Base-by-base conservation (phyloP, 2,797 vertebrate species). In the Dromococcyx pavoninus region DNA sequence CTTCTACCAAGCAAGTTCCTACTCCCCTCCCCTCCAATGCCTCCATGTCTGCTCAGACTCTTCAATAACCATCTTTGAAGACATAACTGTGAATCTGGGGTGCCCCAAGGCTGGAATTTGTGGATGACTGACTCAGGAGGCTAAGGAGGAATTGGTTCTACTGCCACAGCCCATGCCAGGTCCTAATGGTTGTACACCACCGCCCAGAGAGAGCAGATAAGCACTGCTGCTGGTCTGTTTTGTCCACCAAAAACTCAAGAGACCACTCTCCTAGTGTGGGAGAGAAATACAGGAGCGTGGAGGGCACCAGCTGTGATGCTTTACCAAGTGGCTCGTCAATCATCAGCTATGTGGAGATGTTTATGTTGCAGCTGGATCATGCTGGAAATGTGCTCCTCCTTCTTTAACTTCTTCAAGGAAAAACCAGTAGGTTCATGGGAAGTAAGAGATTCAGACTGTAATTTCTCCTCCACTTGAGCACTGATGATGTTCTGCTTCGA, bases 311-410 rank as follows among this genome's bases (percentile, higher is more conserved):
- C 33, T 44, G 62, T 1, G 3, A 58, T 19, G 53, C 19, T 66
- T 24, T 33, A 18, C 9, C 24, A 23, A 44, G 53, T 0, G 4
- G 18, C 27, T 22, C 0, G 8, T 41, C 57, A 51, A 48, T 6
- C 44, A 56, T 5, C 44, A 39, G n/a, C 66, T 18, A 14, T 2
- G 37, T 3, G 15, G 58, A 72, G 39, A 71, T 2, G 12, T 12
- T 37, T 33, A 7, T 1, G 62, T 21, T 28, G 22, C 9, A 56
- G 69, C n/a, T n/a, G n/a, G 71, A 82, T 27, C 41, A 27, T 73
- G 12, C 44, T 6, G 33, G 50, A 73, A 69, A 51, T 0, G 1
- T 35, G n/a, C 25, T 65, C 75, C 56, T 72, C 30, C 37, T 43
- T 62, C 44, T 57, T 65, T 61, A 44, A 18, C 17, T 65, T 64